These are phyloP conservation scores for Lucilia cuprina DNA, from an alignment of 1,140 invertebrate species.

Conservation along the genomic window DNA sequence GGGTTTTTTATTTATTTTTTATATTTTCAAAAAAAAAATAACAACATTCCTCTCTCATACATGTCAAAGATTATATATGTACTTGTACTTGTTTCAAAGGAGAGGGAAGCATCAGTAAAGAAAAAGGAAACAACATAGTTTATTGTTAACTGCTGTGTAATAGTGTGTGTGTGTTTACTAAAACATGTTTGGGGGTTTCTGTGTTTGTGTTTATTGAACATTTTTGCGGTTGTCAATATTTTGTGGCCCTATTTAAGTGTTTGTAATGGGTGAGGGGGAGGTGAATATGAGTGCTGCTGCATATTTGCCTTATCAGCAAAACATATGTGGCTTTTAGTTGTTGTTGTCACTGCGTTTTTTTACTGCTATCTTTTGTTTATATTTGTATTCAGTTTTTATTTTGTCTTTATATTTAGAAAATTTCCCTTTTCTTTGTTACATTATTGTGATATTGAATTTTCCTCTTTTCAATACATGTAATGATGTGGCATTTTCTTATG, in stretches of 20 bases:
- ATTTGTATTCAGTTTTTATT: background rate
- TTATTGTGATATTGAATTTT: background rate
- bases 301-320: background rate
- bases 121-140: background rate
- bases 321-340: background rate
- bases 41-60: too few relatives aligned
- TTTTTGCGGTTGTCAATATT: conserved; percentile 22
- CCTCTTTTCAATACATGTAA: background rate
- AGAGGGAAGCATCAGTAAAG: background rate
- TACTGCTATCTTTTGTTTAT: background rate
- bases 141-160: background rate
- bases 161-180: background rate
- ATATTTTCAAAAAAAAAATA: too few relatives aligned
- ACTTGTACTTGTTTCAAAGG: too few relatives aligned
- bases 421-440: background rate
- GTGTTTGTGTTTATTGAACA: background rate
- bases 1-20: too few relatives aligned
- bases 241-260: background rate
- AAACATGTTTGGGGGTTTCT: background rate
- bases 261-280: too few relatives aligned
- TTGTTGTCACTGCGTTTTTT: conserved; percentile 16
- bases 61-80: too few relatives aligned
- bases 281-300: too few relatives aligned
- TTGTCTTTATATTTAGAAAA: background rate
- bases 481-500: background rate